Conservation (phyloP, 2,797 vertebrate species). For the Betta splendens region DNA sequence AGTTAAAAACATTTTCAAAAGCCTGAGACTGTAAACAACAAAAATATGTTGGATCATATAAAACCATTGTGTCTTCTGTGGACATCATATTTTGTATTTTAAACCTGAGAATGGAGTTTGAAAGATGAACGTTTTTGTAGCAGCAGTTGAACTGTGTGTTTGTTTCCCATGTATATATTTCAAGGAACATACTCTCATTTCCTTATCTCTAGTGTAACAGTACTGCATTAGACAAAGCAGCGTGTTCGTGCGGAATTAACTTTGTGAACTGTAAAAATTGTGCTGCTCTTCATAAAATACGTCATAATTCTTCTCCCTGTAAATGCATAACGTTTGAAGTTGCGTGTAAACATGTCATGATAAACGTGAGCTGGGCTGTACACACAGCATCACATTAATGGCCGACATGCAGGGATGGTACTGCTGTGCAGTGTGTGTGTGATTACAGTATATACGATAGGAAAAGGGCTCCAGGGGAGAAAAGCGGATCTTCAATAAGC, state of each 20-base stretch:
- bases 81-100: too few relatives aligned
- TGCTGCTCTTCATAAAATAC: conserved; percentile 1
- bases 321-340: conserved; percentile 29
- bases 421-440: conserved; percentile 10
- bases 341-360: conserved; percentile 14
- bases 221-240: background rate
- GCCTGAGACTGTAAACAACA: background rate
- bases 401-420: conserved; percentile 3
- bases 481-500: conserved; percentile 2
- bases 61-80: too few relatives aligned
- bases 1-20: background rate
- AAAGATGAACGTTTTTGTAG: too few relatives aligned
- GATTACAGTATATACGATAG: conserved; percentile 25
- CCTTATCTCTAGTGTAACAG: background rate
- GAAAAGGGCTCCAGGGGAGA: conserved; percentile 19
- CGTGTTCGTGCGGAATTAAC: background rate
- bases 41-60: too few relatives aligned
- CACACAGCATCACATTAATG: background rate
- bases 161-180: too few relatives aligned
- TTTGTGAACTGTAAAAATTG: conserved; percentile 1
- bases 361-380: conserved; percentile 2
- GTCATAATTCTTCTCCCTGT: conserved; percentile 4
- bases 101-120: too few relatives aligned
- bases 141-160: too few relatives aligned
- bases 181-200: background rate